Percentiles rank a stretch among this genome's conserved stretches.
Conservation (phyloP, 2,113 vertebrate species). For the Entosphenus tridentatus region DNA sequence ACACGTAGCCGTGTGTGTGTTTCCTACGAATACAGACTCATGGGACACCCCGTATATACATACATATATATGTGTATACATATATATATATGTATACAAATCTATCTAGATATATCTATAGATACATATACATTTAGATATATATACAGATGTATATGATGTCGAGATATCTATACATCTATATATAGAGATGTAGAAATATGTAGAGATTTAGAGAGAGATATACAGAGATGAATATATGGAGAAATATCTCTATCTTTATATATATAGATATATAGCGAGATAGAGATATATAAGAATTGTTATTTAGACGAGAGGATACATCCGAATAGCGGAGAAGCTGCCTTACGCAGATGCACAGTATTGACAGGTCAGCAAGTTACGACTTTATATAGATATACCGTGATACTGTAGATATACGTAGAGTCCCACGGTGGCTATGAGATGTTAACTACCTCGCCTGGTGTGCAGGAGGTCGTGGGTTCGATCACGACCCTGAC, state of each 20-base stretch:
- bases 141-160: background rate
- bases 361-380: too few relatives aligned
- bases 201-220: background rate
- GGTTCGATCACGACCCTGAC: too few relatives aligned
- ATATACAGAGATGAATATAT: background rate
- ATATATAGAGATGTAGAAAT: background rate
- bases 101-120: background rate
- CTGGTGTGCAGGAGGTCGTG: too few relatives aligned
- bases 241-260: background rate
- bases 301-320: too few relatives aligned
- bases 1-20: background rate
- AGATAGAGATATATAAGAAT: background rate
- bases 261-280: background rate
- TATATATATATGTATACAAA: background rate
- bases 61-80: background rate
- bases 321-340: too few relatives aligned
- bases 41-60: background rate
- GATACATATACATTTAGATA: background rate
- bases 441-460: too few relatives aligned
- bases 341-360: too few relatives aligned
- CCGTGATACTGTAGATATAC: too few relatives aligned
- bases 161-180: background rate
- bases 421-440: too few relatives aligned
- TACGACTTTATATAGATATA: too few relatives aligned
- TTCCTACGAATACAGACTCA: background rate